phyloP scores from a whole-genome alignment of 2,888 invertebrate genomes.

The Callosobruchus maculatus region DNA sequence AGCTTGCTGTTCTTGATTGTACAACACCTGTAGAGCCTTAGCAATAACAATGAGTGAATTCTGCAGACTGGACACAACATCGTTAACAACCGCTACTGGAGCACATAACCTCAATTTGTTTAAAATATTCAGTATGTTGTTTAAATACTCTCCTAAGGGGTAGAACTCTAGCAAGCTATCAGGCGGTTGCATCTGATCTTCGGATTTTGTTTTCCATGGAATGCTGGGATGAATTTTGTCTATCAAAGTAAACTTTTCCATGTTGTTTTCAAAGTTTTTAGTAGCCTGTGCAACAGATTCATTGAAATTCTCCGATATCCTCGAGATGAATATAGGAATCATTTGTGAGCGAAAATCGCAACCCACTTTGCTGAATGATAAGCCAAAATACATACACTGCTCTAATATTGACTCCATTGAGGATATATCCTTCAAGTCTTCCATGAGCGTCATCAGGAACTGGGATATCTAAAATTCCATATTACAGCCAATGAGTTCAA shows the following conservation, averaged over 20 bases:
- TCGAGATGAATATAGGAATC: conserved; percentile 70
- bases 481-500: background rate
- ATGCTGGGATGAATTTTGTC: conserved; percentile 56
- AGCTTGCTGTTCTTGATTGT: conserved; percentile 81
- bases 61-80: conserved; percentile 67
- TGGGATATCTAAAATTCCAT: conserved; percentile 60
- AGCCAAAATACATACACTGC: conserved; percentile 94
- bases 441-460: conserved; percentile 69
- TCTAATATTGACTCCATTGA: conserved; percentile 83
- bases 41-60: conserved; percentile 68
- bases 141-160: conserved; percentile 86
- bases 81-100: conserved; percentile 72
- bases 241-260: conserved; percentile 73
- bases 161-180: conserved; percentile 81
- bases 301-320: conserved; percentile 64
- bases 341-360: conserved; percentile 85
- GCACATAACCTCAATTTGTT: conserved; percentile 84
- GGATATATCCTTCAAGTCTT: conserved; percentile 66
- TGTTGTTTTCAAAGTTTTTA: conserved; percentile 67
- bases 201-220: conserved; percentile 46
- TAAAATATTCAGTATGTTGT: conserved; percentile 74
- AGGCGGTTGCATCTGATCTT: conserved; percentile 65
- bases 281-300: conserved; percentile 64
- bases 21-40: conserved; percentile 63
- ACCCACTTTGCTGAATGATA: conserved; percentile 91